A percentile compares a stretch with the other conserved stretches of the same genome.
phyloP scores from a whole-genome alignment of 2,113 vertebrate genomes.

The Python bivittatus region DNA sequence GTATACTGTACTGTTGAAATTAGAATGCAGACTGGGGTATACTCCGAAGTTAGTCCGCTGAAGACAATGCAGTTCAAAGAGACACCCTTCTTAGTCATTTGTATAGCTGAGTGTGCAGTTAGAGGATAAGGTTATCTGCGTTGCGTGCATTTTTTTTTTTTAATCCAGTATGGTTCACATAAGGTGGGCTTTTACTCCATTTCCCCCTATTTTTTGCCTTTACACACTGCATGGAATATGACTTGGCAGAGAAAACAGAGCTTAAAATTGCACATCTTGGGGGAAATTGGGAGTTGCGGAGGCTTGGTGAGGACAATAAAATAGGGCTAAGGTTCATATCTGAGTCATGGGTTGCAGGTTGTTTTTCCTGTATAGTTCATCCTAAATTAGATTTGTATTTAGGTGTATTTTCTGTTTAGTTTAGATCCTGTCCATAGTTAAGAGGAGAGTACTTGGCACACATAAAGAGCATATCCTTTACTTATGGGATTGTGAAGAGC shows the following conservation, averaged over 20 bases:
- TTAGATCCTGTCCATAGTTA: not conserved
- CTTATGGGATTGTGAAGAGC: too few species aligned
- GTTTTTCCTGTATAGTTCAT: not conserved
- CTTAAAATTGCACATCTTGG: not conserved
- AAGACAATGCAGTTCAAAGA: not conserved
- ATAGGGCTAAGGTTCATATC: not conserved
- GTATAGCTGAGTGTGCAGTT: not conserved
- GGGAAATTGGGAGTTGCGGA: not conserved
- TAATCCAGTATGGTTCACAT: not conserved
- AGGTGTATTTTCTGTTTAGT: not conserved
- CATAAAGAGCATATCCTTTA: not conserved
- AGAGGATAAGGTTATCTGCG: not conserved
- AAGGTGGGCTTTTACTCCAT: not conserved
- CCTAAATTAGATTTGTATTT: not conserved
- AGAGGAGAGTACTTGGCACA: not conserved
- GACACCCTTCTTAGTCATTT: not conserved
- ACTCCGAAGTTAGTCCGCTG: not conserved
- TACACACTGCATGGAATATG: not conserved
- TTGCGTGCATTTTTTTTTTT: not conserved
- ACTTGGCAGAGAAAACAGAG: not conserved
- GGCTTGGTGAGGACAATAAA: not conserved
- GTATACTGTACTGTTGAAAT: not conserved
- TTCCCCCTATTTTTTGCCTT: not conserved
- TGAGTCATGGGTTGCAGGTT: not conserved
- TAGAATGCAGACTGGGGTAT: not conserved